Evolutionary conservation across 92 coral and sea anemone genomes (phyloP), one percentile per base, ranked within the genome.

Genomic region (Pocillopora grandis): DNA sequence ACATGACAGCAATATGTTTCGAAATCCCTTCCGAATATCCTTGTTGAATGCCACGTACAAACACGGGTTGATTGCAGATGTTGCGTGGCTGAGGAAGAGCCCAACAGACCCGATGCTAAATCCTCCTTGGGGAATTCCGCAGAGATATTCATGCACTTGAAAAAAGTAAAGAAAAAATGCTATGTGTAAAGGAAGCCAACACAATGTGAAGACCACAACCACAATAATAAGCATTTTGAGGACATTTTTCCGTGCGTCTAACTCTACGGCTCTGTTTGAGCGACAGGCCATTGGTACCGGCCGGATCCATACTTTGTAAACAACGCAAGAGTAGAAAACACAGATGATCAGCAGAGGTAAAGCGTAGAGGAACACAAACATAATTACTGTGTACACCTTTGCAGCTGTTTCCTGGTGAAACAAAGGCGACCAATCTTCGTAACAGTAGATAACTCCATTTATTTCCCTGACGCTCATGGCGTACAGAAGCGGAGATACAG

Each of bases 141-240:
- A 92, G 3, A 84, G 80, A 63, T 85, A 90, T 31, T 73, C 61
- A 1, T 87, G 88, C 23, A 83, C 85, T 16, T 82, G 79, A 66
- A 92, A 92, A 77, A 87, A 90, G 27, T 72, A 85, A 69, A 90
- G 77, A 85, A 92, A 92, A 12, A 84, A 71, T 27, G 91, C 66
- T 58, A 90, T 88, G 73, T 92, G 96, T 87, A 90, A 79, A 5
- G 96, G 96, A 12, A 92, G 85, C 96, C 93, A 92, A 63, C 93
- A 92, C 36, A 92, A 72, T 33, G 96, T 93, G 65, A 90, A 92
- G 58, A 90, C 87, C 20, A 90, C 88, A 31, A 90, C 90, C 16
- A 90, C 87, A 21, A 86, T 58, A 20, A 86, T 86, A 21, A 86
- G 64, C 90, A 90, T 81, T 62, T 81, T 86, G 13, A 90, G 72